phyloP scores from a whole-genome alignment of 1,140 invertebrate species.

The Steinernema feltiae region DNA sequence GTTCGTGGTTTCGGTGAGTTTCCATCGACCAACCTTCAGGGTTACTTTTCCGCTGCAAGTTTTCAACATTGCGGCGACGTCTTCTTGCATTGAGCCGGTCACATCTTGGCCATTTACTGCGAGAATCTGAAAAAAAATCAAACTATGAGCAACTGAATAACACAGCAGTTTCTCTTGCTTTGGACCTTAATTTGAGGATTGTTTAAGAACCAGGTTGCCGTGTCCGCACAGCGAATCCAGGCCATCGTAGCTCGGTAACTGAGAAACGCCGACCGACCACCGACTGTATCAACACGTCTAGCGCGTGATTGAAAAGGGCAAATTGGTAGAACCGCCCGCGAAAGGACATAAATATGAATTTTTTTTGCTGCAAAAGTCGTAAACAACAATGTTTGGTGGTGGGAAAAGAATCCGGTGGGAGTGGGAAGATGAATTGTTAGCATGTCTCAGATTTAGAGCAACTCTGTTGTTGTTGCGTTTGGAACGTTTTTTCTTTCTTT shows the following conservation, averaged over 20 bases:
- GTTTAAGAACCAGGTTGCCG: constrained; percentile 8
- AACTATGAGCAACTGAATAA: constrained; percentile 10
- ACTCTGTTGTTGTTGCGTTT: too few relatives aligned
- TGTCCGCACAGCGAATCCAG: background rate
- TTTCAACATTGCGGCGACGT: constrained; percentile 80
- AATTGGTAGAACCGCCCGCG: too few relatives aligned
- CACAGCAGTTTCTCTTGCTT: background rate
- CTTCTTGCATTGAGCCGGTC: constrained; percentile 72
- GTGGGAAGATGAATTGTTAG: too few relatives aligned
- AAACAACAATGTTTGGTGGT: too few relatives aligned
- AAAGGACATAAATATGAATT: too few relatives aligned
- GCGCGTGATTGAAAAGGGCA: too few relatives aligned
- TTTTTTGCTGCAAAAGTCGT: too few relatives aligned
- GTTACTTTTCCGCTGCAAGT: constrained; percentile 50
- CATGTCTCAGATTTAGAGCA: too few relatives aligned
- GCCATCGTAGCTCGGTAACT: constrained; percentile 6
- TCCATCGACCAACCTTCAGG: constrained; percentile 54
- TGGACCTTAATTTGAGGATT: too few relatives aligned
- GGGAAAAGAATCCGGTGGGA: too few relatives aligned
- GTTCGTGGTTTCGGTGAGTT: constrained; percentile 51
- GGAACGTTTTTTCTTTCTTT: too few relatives aligned
- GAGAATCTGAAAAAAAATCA: constrained; percentile 63
- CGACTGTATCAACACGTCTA: background rate
- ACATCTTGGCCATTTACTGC: constrained; percentile 82
- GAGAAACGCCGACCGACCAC: background rate